Evolutionary conservation across 2,888 invertebrate genomes (phyloP), one percentile per base, ranked within the genome.

Genomic region (Campaea margaritaria): DNA sequence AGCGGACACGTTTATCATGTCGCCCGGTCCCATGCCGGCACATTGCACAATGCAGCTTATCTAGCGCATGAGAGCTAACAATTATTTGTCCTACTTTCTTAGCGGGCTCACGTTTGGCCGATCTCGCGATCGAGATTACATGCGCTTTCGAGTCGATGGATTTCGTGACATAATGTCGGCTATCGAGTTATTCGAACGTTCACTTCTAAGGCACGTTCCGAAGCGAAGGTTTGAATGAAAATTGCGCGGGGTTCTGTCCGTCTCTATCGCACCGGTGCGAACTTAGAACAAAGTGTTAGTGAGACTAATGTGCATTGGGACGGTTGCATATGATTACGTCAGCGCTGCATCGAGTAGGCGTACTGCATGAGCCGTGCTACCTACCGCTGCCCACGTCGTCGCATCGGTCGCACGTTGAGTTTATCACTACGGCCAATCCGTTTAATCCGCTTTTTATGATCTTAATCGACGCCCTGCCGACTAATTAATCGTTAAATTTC

Each of bases 21-120:
- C 60, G 72, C 72, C 72, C 72, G 75, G 79, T 79, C 83, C 85
- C 82, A 82, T 85, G 78, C 79, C 79, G 66, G 64, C 59, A 38
- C 56, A 78, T 89, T 89, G 89, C 88, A 87, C 88, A 88, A 87
- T 86, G 87, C 86, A 86, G 82, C 85, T 87, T 89, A 89, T 86
- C 86, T 87, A 81, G 83, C 80, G 74, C 82, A 82, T 76, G 81
- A 81, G 84, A 87, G 78, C 77, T 75, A 81, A 81, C 83, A 83
- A 85, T 85, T 87, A 84, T 82, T 80, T 85, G 89, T 75, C 84
- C 87, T 72, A 89, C 84, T 87, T 89, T 89, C 85, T 78, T 81
- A 72, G 65, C 66, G 64, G 67, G 67, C 55, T 69, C 66, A 72
- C 65, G 74, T 72, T 69, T 66, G 69, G 55, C 60, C 64, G 78